Percentiles rank a stretch among this genome's conserved stretches.
phyloP scores from a whole-genome alignment of 2,888 invertebrate genomes.

The Ochropleura plecta region DNA sequence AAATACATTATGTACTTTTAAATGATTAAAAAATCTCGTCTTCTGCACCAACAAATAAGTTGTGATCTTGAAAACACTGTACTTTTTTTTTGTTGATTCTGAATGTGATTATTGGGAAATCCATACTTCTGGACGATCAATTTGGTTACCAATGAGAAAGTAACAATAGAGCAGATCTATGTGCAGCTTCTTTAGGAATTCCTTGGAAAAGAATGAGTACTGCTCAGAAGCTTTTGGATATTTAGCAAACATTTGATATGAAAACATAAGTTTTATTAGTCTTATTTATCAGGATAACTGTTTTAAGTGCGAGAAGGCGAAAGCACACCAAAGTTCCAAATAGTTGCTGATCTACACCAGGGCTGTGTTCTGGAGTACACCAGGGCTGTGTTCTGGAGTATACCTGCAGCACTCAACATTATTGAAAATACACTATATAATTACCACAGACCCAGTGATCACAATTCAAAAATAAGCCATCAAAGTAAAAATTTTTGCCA shows the following conservation, averaged over 20 bases:
- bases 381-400: not conserved
- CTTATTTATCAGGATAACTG: not conserved
- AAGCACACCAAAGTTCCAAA: not conserved
- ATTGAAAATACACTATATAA: no score
- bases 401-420: not conserved
- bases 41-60: not conserved
- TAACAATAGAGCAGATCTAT: not conserved
- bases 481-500: no score
- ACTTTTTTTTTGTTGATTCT: not conserved
- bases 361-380: not conserved
- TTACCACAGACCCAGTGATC: not conserved
- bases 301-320: not conserved
- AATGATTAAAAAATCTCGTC: not conserved
- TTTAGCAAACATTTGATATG: not conserved
- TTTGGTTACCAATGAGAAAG: not conserved
- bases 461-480: no score
- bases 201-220: not conserved
- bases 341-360: not conserved
- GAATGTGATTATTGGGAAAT: not conserved
- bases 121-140: not conserved
- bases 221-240: not conserved
- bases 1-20: no score
- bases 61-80: not conserved
- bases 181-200: not conserved
- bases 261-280: not conserved